These are phyloP conservation scores for Andrena haemorrhoa DNA, from an alignment of 2,888 invertebrate genomes.

Conservation along the genomic window DNA sequence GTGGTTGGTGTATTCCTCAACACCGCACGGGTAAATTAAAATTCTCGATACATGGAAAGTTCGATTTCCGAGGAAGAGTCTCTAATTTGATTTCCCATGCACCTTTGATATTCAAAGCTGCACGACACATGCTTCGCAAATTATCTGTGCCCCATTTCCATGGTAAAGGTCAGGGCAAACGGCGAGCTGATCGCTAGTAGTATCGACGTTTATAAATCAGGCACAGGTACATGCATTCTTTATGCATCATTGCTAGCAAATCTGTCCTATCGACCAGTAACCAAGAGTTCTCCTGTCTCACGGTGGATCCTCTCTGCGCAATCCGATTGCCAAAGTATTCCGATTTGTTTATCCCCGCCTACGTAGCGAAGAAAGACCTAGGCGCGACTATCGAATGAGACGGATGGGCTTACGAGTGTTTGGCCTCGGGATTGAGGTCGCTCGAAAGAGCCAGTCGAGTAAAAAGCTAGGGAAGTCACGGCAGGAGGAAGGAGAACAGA, in stretches of 20 bases:
- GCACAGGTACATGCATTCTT: no score
- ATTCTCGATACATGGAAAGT: background rate
- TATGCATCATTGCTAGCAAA: background rate
- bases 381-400: slow-evolving; percentile 31
- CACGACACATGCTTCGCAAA: no score
- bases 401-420: slow-evolving; percentile 61
- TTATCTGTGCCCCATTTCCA: no score
- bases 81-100: no score
- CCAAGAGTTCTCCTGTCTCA: slow-evolving; percentile 6
- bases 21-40: background rate
- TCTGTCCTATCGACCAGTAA: slow-evolving; percentile 18
- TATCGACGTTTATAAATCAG: no score
- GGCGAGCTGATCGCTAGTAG: no score
- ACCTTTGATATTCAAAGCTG: no score
- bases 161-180: no score
- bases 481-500: slow-evolving; percentile 37
- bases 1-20: background rate
- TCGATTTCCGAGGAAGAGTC: background rate
- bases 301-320: slow-evolving; percentile 32
- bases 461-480: slow-evolving; percentile 15
- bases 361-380: slow-evolving; percentile 17
- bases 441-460: slow-evolving; percentile 20
- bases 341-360: slow-evolving; percentile 60
- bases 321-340: slow-evolving; percentile 57
- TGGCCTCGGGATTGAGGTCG: slow-evolving; percentile 66